A percentile compares a stretch with the other conserved stretches of the same genome.
These are phyloP conservation scores for Pammene fasciana DNA, from an alignment of 2,888 invertebrate genomes.

Conservation along the genomic window DNA sequence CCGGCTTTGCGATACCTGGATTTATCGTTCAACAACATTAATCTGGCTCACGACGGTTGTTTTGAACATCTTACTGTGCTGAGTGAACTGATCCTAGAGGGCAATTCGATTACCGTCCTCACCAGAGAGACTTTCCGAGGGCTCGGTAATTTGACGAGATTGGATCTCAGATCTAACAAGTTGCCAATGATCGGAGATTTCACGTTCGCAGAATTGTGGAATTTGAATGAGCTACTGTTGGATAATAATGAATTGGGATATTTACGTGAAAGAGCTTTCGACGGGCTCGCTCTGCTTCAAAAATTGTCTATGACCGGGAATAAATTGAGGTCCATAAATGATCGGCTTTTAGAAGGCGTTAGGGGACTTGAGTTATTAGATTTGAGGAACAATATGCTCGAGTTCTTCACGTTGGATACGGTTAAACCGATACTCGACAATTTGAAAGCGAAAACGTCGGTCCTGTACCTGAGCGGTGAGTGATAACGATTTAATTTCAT, in stretches of 20 bases:
- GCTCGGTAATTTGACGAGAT: conserved; percentile 87
- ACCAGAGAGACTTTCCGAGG: conserved; percentile 91
- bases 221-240: conserved; percentile 87
- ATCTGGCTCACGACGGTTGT: conserved; percentile 92
- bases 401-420: conserved; percentile 89
- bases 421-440: conserved; percentile 89
- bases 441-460: conserved; percentile 83
- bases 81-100: conserved; percentile 90
- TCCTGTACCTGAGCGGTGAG: conserved; percentile 77
- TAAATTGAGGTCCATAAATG: conserved; percentile 87
- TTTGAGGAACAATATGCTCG: conserved; percentile 89
- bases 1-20: conserved; percentile 89
- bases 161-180: conserved; percentile 90
- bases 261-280: conserved; percentile 90
- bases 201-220: conserved; percentile 91
- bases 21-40: conserved; percentile 93
- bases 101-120: conserved; percentile 88
- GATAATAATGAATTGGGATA: conserved; percentile 88
- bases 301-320: conserved; percentile 90
- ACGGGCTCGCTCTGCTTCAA: conserved; percentile 88
- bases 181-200: conserved; percentile 90
- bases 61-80: conserved; percentile 89
- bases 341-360: conserved; percentile 89
- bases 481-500: conserved; percentile 38
- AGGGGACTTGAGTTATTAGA: conserved; percentile 89